Evolutionary conservation across 2,888 invertebrate species (phyloP).

Genomic region (Pasiphila rectangulata): DNA sequence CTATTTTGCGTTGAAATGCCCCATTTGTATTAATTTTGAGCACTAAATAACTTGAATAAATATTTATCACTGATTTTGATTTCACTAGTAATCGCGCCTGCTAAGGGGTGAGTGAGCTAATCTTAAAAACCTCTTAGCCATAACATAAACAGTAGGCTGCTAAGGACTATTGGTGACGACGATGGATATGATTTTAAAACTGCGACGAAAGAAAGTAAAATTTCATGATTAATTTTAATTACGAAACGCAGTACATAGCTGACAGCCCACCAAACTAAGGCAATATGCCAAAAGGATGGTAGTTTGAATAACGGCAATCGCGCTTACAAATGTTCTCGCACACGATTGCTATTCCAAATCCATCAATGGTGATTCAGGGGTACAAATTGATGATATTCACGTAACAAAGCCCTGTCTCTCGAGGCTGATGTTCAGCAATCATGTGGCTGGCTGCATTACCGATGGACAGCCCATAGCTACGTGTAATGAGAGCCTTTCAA

Average conservation of each 20-base stretch:
- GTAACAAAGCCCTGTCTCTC: conserved; percentile 39
- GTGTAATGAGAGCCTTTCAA: conserved; percentile 6
- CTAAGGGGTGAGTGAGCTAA: too few relatives aligned
- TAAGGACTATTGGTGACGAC: too few relatives aligned
- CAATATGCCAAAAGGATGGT: not conserved
- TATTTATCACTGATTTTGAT: too few relatives aligned
- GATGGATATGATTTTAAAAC: too few relatives aligned
- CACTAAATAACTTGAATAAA: too few relatives aligned
- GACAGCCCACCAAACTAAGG: not conserved
- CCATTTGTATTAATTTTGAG: too few relatives aligned
- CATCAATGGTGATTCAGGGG: conserved; percentile 20
- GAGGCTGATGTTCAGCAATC: conserved; percentile 54
- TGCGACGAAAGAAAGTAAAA: not conserved
- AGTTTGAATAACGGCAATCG: conserved; percentile 16
- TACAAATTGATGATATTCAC: conserved; percentile 37
- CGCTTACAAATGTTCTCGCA: conserved; percentile 6
- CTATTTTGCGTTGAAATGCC: too few relatives aligned
- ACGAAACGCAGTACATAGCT: not conserved
- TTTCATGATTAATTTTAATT: conserved; percentile 1
- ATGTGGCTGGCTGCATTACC: conserved; percentile 63
- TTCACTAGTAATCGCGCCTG: too few relatives aligned
- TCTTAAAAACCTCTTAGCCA: too few relatives aligned
- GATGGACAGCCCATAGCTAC: conserved; percentile 36
- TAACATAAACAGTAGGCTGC: too few relatives aligned
- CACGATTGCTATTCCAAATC: conserved; percentile 21